Base-by-base conservation (phyloP, 2,888 invertebrate genomes). In the Eristalinus aeneus region DNA sequence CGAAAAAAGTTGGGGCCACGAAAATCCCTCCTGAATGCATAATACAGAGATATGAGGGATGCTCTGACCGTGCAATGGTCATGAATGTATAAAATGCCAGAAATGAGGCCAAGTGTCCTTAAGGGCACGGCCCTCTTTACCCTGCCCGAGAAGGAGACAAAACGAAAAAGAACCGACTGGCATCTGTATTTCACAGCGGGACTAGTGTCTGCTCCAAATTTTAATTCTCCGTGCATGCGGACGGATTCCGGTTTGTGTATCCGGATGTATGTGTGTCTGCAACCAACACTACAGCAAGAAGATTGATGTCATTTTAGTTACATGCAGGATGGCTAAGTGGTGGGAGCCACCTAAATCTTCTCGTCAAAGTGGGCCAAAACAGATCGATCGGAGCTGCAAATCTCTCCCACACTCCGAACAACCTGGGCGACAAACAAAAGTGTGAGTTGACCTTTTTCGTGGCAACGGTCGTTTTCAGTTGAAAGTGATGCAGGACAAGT, bases 71-170 rank as follows among this genome's bases (percentile, higher is more conserved):
- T 83, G 83, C 78, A 83, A 75, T 83, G 87, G 87, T 83, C 87
- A 87, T 87, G 87, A 87, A 87, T 87, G 75, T 87, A 79, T 88
- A 88, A 88, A 87, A 84, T 82, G 77, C 77, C 88, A 88, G 78
- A 88, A 89, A 90, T 88, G 87, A 88, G 89, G 89, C 83, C 89
- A 89, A 90, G 90, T 83, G 88, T 77, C 85, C 88, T 86, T 80
- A 76, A 81, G 82, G 87, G 82, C 78, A 85, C 74, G 67, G 65
- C 78, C 69, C 73, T 32, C n/a, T n/a, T n/a, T n/a, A n/a, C 46
- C 68, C 54, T 60, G 61, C 54, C 65, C 63, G 85, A n/a, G 56
- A 84, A 46, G 46, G 16, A 46, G 46, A 27, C 27, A 27, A 16
- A 16, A 16, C 8, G 8, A 46, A 56, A 27, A 56, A 27, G 5